Percentiles rank a stretch among this genome's conserved stretches.
Conservation (phyloP, 2,113 vertebrate species). For the Ameiurus melas region DNA sequence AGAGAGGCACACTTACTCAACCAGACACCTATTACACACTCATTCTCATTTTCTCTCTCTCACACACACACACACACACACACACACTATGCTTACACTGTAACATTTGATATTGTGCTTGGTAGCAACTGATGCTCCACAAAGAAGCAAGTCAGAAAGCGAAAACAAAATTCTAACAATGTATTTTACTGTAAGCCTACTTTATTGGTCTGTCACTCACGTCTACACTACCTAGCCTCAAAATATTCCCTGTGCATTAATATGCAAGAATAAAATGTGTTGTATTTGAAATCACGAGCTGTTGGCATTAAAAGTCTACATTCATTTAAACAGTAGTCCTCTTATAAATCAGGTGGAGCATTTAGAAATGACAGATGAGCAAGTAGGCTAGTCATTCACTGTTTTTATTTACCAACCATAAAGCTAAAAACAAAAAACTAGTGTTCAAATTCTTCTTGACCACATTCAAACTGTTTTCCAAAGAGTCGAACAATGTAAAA, state of each 20-base stretch:
- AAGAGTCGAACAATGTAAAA: too few species aligned
- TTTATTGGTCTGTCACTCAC: neutral
- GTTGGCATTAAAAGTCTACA: too few species aligned
- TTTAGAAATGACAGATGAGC: too few species aligned
- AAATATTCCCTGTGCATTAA: neutral
- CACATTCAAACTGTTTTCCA: too few species aligned
- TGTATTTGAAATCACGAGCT: neutral
- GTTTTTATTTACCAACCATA: too few species aligned
- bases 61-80: slow-evolving; percentile 10
- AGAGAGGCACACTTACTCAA: slow-evolving; percentile 1
- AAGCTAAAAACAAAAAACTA: too few species aligned
- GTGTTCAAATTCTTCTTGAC: too few species aligned
- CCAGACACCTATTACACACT: slow-evolving; percentile 24
- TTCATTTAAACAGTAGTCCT: too few species aligned
- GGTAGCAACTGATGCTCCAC: slow-evolving; percentile 52
- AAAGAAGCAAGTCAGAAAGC: slow-evolving; percentile 53
- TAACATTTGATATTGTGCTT: slow-evolving; percentile 57
- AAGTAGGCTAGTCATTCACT: too few species aligned
- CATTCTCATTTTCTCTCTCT: neutral
- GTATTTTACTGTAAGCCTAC: neutral
- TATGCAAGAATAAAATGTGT: neutral
- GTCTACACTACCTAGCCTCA: neutral
- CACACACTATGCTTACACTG: slow-evolving; percentile 21
- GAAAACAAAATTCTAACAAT: neutral
- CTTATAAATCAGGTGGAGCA: too few species aligned